These are phyloP conservation scores for Cephus cinctus DNA, from an alignment of 1,140 invertebrate species.

Conservation along the genomic window DNA sequence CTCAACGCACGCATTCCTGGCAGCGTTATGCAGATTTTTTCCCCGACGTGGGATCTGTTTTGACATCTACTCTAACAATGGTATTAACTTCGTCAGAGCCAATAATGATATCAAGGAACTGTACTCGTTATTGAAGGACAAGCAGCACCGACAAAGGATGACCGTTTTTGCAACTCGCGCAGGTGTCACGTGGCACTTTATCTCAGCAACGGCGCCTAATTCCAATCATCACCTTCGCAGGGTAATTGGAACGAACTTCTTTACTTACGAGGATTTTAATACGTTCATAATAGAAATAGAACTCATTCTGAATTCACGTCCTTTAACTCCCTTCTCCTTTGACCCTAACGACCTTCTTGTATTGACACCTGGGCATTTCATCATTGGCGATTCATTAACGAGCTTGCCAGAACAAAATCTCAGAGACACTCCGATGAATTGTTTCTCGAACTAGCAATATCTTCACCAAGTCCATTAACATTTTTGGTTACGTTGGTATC, in stretches of 20 bases:
- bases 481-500: constrained; percentile 32
- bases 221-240: constrained; percentile 24
- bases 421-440: not conserved
- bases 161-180: constrained; percentile 1
- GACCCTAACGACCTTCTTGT: constrained; percentile 23
- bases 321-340: constrained; percentile 19
- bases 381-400: constrained; percentile 19
- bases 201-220: constrained; percentile 7
- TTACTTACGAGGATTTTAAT: constrained; percentile 20
- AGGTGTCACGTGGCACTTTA: constrained; percentile 5
- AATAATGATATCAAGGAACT: constrained; percentile 13
- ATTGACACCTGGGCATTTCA: constrained; percentile 24
- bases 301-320: constrained; percentile 22
- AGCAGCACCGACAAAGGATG: not conserved
- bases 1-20: constrained; percentile 8
- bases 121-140: not conserved
- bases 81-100: constrained; percentile 14
- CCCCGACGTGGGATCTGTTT: constrained; percentile 5
- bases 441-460: constrained; percentile 16
- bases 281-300: constrained; percentile 21
- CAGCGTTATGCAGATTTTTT: constrained; percentile 10
- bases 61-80: constrained; percentile 16
- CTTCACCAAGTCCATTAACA: constrained; percentile 19
- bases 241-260: constrained; percentile 16
- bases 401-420: constrained; percentile 12